phyloP scores from a whole-genome alignment of 2,797 vertebrate genomes.

The Borostomias antarcticus region DNA sequence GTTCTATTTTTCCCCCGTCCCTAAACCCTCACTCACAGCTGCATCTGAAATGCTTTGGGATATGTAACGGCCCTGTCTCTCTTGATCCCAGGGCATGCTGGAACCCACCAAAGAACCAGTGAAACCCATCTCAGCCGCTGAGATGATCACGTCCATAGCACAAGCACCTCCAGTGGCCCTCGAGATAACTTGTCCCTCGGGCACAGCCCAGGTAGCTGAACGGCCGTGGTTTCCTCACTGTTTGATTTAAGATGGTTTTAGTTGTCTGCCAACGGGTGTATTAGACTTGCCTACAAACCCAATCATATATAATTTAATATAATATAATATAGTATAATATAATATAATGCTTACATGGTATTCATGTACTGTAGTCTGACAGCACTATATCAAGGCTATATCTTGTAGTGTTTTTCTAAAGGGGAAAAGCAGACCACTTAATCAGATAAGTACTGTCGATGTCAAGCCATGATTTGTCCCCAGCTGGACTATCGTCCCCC shows the following conservation, averaged over 20 bases:
- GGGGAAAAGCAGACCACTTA: not conserved
- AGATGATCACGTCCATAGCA: constrained; percentile 96
- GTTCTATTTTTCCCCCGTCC: no score
- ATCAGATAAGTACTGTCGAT: not conserved
- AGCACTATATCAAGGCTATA: not conserved
- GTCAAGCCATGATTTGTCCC: not conserved
- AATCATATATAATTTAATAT: no score
- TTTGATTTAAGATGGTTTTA: not conserved
- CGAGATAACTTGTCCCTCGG: constrained; percentile 84
- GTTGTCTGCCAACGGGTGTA: not conserved
- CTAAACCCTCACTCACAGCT: not conserved
- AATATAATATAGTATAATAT: not conserved
- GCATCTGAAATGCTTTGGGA: not conserved
- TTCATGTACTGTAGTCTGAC: not conserved
- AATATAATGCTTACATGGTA: not conserved
- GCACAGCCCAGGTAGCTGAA: constrained; percentile 85
- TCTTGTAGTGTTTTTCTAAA: not conserved
- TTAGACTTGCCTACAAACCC: no score
- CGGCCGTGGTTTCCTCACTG: no score
- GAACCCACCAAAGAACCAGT: constrained; percentile 97
- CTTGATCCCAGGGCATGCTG: constrained; percentile 89
- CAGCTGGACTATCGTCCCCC: not conserved
- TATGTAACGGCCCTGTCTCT: not conserved
- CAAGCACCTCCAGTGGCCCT: constrained; percentile 80
- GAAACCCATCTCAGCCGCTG: constrained; percentile 95